Conservation (phyloP, 1,140 invertebrate genomes). For the Melitaea cinxia region DNA sequence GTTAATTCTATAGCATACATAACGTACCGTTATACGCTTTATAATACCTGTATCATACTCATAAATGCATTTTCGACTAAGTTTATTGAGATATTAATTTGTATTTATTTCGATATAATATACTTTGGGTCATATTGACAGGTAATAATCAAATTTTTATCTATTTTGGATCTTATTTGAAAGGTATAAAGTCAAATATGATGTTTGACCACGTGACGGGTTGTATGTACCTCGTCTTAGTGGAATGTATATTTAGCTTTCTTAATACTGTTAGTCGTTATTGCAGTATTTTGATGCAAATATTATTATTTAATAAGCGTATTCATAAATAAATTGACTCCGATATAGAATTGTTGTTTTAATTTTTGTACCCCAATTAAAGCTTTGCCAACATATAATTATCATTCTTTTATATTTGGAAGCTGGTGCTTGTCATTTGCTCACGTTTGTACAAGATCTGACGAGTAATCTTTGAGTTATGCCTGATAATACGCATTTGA, state of each 20-base stretch:
- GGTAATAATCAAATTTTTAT: neutral
- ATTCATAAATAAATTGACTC: conserved; percentile 81
- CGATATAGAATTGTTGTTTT: conserved; percentile 61
- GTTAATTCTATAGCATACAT: neutral
- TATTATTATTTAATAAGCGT: conserved; percentile 79
- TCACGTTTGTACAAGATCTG: too few species aligned
- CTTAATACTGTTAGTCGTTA: conserved; percentile 76
- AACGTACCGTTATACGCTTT: conserved; percentile 38
- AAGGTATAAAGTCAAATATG: conserved; percentile 27
- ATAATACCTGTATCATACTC: conserved; percentile 75
- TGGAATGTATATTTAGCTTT: conserved; percentile 62
- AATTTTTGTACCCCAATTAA: conserved; percentile 32
- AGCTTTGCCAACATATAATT: neutral
- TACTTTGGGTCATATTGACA: conserved; percentile 11
- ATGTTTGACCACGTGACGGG: conserved; percentile 30
- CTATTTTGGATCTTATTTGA: conserved; percentile 15
- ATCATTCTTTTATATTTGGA: neutral
- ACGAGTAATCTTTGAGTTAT: too few species aligned
- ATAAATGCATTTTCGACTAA: conserved; percentile 70
- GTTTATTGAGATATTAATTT: conserved; percentile 58
- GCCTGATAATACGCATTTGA: too few species aligned
- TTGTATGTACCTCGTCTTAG: conserved; percentile 40
- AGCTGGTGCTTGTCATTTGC: too few species aligned
- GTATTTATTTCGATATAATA: conserved; percentile 38
- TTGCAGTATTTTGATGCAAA: conserved; percentile 80